Evolutionary conservation across 23 tunicate species (phyloP), one percentile per base, ranked within the genome.

Genomic region (Aplidium turbinatum): DNA sequence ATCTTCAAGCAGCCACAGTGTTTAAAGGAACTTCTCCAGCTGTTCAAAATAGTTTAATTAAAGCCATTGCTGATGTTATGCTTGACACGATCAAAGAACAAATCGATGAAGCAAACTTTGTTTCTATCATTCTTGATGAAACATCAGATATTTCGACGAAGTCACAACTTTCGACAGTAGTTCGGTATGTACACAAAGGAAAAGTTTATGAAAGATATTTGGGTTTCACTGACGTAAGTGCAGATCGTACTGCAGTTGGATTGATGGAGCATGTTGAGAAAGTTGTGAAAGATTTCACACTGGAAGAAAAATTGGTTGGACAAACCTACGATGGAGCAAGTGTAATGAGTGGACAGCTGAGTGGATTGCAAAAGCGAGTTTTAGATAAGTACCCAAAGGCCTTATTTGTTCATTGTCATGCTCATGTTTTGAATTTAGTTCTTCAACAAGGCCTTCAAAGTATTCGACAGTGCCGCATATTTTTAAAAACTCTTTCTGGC

Each of bases 301-400:
- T 53, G 21, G 26, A 53, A 19, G 60, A 53, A 7, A 53, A 53
- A 53, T 19, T 53, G 60, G 21, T 53, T 53, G 60, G 60, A 24
- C 60, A 53, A 53, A 53, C 60, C 22, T 53, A 53, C 22, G 60
- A 53, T 19, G 60, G 60, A 53, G 60, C 60, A 53, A 53, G 60
- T 53, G 16, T 53, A 53, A 53, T 19, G 20, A 53, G 60, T 53
- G 60, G 60, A 19, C 60, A 53, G 16, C 60, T 53, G 16, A 19
- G 60, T 7, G 60, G 60, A 11, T 53, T 53, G 60, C 60, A 53
- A 53, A 11, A 19, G 4, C 60, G 16, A 7, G 60, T 53, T 11
- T 53, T 53, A 27, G 21, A 53, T 19, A 53, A 53, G 22, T 53
- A 53, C 23, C 60, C 60, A 4, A 53, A 7, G 21, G 60, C 60